Conservation (phyloP, 1,140 invertebrate genomes). For the Lycorma delicatula region DNA sequence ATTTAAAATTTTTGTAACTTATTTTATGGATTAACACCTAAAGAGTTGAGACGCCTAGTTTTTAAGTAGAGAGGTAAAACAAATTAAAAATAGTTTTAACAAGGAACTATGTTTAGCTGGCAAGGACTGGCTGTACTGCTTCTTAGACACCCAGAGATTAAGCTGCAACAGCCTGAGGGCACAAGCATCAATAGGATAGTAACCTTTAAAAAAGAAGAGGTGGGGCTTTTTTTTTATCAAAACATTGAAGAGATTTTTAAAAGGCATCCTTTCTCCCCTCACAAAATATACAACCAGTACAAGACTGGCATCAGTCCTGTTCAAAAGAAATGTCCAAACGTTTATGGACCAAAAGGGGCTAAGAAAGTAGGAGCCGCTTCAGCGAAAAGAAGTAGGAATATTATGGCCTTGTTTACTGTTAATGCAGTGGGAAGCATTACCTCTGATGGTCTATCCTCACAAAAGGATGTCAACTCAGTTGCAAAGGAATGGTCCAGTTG, state of each 20-base stretch:
- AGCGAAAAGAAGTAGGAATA: constrained; percentile 35
- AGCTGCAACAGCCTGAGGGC: constrained; percentile 13
- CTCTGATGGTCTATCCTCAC: constrained; percentile 35
- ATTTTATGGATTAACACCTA: constrained; percentile 10
- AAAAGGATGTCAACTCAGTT: constrained; percentile 30
- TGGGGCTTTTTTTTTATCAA: constrained; percentile 23
- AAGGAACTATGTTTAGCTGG: constrained; percentile 10
- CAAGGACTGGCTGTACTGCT: constrained; percentile 12
- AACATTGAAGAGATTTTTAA: constrained; percentile 15
- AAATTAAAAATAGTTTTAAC: constrained; percentile 7
- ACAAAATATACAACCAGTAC: constrained; percentile 30
- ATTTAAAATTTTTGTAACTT: too few relatives aligned
- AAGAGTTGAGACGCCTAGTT: background rate
- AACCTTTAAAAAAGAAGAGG: constrained; percentile 26
- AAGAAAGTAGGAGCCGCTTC: constrained; percentile 35
- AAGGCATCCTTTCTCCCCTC: constrained; percentile 13
- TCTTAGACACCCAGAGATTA: constrained; percentile 13
- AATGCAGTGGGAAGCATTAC: constrained; percentile 30
- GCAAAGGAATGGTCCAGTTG: constrained; percentile 30
- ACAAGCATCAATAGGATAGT: constrained; percentile 19
- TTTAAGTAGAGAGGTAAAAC: constrained; percentile 7
- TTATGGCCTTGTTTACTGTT: constrained; percentile 32
- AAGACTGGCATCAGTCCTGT: constrained; percentile 32
- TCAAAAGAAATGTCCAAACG: constrained; percentile 28
- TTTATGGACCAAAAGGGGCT: constrained; percentile 30